phyloP scores from a whole-genome alignment of 2,797 vertebrate species.

The Saguinus oedipus region DNA sequence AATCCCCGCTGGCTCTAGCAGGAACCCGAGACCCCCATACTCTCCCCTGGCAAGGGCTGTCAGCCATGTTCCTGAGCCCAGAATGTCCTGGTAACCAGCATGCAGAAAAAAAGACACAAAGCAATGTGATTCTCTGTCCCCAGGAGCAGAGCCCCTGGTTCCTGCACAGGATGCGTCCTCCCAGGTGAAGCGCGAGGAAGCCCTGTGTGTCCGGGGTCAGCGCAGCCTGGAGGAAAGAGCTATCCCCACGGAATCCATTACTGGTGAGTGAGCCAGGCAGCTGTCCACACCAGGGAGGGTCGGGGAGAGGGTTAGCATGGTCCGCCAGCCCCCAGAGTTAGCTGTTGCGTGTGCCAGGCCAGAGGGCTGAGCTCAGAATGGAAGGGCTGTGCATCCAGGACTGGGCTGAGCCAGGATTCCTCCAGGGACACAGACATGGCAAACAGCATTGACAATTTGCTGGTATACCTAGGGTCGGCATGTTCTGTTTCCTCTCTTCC shows the following conservation, averaged over 20 bases:
- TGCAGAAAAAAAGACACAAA: background rate
- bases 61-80: background rate
- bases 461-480: background rate
- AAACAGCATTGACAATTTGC: rapidly evolving
- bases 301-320: rapidly evolving
- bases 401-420: background rate
- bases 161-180: constrained; percentile 14
- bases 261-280: constrained; percentile 65
- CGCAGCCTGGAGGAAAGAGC: constrained; percentile 60
- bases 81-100: background rate
- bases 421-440: rapidly evolving
- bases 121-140: background rate
- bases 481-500: background rate
- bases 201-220: background rate
- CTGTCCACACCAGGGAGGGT: rapidly evolving
- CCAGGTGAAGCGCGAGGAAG: constrained; percentile 74
- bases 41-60: background rate
- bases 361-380: background rate
- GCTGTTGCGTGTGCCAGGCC: rapidly evolving
- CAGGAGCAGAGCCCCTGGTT: constrained; percentile 57
- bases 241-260: constrained; percentile 15
- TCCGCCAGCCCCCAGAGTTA: rapidly evolving
- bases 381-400: background rate
- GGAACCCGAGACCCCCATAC: background rate
- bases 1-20: background rate